A percentile compares a stretch with the other conserved stretches of the same genome.
Evolutionary conservation across 2,888 invertebrate genomes (phyloP).

Genomic region (Ormyrus nitidulus): DNA sequence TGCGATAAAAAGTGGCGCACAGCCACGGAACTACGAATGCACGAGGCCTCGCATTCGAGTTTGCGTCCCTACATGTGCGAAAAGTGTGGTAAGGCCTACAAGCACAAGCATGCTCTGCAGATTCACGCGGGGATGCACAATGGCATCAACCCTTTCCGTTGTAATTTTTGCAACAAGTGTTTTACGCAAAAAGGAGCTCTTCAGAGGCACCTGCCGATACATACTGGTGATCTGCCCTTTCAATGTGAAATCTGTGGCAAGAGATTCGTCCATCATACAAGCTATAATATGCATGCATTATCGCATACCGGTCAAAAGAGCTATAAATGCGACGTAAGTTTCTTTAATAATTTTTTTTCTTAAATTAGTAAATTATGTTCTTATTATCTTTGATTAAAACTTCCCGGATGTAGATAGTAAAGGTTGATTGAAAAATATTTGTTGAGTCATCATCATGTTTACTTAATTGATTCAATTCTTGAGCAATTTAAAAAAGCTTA

Average conservation of each 20-base stretch:
- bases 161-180: conserved; percentile 79
- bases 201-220: conserved; percentile 80
- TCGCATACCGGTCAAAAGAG: conserved; percentile 76
- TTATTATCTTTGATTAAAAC: neutral
- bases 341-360: neutral
- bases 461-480: too few species aligned
- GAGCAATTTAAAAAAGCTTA: too few species aligned
- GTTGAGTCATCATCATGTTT: neutral
- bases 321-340: conserved; percentile 67
- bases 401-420: too few species aligned
- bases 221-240: conserved; percentile 80
- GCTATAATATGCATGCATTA: conserved; percentile 83
- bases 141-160: conserved; percentile 80
- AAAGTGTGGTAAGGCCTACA: conserved; percentile 80
- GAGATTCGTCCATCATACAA: conserved; percentile 83
- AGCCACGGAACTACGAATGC: conserved; percentile 62
- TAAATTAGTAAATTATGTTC: neutral
- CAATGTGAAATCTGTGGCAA: conserved; percentile 81
- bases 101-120: conserved; percentile 80
- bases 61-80: conserved; percentile 74
- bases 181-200: conserved; percentile 81
- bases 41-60: conserved; percentile 65
- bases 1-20: conserved; percentile 66
- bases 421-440: too few species aligned
- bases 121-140: conserved; percentile 80